phyloP scores from a whole-genome alignment of 2,797 vertebrate species.

The Anomalospiza imberbis region DNA sequence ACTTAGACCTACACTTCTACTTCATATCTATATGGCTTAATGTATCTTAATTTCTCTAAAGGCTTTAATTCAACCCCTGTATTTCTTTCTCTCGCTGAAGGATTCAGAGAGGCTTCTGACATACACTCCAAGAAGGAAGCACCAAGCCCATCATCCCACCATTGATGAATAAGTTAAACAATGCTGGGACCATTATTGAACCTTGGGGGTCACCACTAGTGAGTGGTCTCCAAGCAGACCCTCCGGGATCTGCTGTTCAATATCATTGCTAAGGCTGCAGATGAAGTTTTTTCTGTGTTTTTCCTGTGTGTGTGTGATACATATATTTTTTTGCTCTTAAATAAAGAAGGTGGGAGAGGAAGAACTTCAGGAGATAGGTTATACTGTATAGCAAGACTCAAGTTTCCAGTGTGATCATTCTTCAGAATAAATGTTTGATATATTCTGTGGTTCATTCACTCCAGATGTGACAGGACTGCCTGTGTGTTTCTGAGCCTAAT shows the following conservation, averaged over 20 bases:
- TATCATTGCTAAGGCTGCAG: not conserved
- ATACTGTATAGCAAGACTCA: not conserved
- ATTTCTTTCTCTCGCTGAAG: not conserved
- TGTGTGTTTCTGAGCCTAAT: not conserved
- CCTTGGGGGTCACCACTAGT: not conserved
- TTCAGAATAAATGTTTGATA: not conserved
- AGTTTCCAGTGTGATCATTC: not conserved
- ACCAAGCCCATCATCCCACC: too few relatives aligned
- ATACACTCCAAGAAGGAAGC: not conserved
- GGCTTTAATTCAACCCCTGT: not conserved
- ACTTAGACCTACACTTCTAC: not conserved
- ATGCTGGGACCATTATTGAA: not conserved
- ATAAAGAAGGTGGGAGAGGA: not conserved
- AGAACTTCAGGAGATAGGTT: not conserved
- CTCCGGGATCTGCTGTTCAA: not conserved
- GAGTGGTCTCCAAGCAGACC: not conserved
- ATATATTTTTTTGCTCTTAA: not conserved
- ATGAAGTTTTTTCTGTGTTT: not conserved
- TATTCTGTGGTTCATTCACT: not conserved
- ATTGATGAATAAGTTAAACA: not conserved
- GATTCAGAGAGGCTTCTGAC: not conserved
- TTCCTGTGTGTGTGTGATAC: fast-evolving
- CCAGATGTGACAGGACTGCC: not conserved
- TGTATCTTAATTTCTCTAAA: not conserved
- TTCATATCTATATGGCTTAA: not conserved